Evolutionary conservation across 2,888 invertebrate genomes (phyloP).

Genomic region (Rhamnusium bicolor): DNA sequence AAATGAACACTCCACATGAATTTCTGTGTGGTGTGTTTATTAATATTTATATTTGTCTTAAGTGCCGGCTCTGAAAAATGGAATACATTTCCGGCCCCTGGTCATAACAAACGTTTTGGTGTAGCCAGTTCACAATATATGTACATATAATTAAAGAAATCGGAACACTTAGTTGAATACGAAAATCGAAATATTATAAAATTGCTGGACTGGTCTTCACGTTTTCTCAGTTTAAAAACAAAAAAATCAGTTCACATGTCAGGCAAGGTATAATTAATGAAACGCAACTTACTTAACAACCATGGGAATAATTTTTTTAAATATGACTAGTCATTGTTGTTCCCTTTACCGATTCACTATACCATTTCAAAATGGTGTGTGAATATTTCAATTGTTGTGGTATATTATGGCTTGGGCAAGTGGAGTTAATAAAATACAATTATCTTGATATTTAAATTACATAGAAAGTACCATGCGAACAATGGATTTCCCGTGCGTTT

Average conservation of each 20-base stretch:
- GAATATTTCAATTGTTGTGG: not conserved
- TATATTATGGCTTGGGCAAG: not conserved
- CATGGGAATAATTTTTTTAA: not conserved
- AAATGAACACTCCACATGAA: too few species aligned
- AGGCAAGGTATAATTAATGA: not conserved
- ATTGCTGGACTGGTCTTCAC: too few species aligned
- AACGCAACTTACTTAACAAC: not conserved
- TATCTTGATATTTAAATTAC: not conserved
- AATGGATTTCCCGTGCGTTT: not conserved
- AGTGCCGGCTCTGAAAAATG: too few species aligned
- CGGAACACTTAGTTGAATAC: too few species aligned
- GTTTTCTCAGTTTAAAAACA: too few species aligned
- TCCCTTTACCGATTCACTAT: not conserved
- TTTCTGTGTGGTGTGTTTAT: too few species aligned
- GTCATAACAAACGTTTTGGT: too few species aligned
- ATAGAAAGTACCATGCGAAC: not conserved
- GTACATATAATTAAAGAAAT: too few species aligned
- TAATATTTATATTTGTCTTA: too few species aligned
- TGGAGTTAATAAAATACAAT: not conserved
- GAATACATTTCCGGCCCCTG: too few species aligned
- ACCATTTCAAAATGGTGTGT: not conserved
- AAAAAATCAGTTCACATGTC: not conserved
- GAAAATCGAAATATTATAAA: too few species aligned
- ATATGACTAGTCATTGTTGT: not conserved
- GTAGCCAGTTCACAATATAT: too few species aligned